Evolutionary conservation across 2,113 vertebrate species (phyloP), one percentile per base, ranked within the genome.

Genomic region (Coreoperca whiteheadi): DNA sequence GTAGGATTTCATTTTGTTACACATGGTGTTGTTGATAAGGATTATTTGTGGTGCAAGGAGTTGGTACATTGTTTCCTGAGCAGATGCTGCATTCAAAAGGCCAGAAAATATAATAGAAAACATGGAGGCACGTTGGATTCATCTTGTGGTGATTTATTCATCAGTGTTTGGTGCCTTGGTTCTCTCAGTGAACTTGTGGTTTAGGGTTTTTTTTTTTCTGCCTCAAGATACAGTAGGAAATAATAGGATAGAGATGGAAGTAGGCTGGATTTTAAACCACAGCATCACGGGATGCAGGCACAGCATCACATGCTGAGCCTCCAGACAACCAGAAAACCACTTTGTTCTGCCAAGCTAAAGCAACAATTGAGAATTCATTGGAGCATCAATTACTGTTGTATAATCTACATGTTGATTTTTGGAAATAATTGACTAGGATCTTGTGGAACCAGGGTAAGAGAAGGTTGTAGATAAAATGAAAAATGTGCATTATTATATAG

Each of bases 241-340:
- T 18, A 3, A 0, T 21, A 46, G n/a, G 43, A 53, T 4, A 41
- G 37, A 79, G 51, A 32, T 1, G 12, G 39, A 70, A 77, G 57
- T 51, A 37, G 67, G 57, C 71, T 65, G 67, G 61, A 78, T 81
- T 71, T 59, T 10, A 82, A 61, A 77, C 11, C 59, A 25, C 28
- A 39, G 25, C 20, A 15, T 65, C 71, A 64, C 1, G 16, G 46
- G 32, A 79, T 18, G 64, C 28, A 32, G 34, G 32, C 72, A 21
- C 20, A 61, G 57, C 1, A 1, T 71, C 60, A 61, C 39, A 68
- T 3, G 30, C 30, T 37, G 11, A 67, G 75, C 43, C 46, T 43
- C 37, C 34, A 30, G 34, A 56, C 32, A 32, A 65, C 18, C 39
- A 59, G 53, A 37, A 69, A 78, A 61, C 16, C 20, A 48, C 34